Conservation (phyloP, 1,140 invertebrate genomes). For the Heliconius congener region DNA sequence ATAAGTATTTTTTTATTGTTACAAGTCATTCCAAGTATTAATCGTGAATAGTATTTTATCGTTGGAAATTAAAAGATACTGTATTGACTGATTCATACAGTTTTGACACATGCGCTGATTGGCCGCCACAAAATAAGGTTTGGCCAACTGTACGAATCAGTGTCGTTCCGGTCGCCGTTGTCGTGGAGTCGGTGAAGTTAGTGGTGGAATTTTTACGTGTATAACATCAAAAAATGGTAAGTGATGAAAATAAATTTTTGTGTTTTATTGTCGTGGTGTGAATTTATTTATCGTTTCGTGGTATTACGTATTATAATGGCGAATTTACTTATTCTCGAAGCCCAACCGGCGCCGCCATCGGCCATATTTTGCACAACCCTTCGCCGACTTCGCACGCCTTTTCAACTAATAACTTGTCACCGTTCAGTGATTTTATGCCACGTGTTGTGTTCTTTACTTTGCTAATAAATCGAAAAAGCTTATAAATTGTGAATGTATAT, state of each 20-base stretch:
- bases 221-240: conserved; percentile 81
- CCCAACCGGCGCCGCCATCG: conserved; percentile 75
- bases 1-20: conserved; percentile 16
- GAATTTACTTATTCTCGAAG: conserved; percentile 54
- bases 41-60: conserved; percentile 24
- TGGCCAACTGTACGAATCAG: conserved; percentile 76
- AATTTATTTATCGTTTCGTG: conserved; percentile 43
- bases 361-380: conserved; percentile 73
- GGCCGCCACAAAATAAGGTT: conserved; percentile 62
- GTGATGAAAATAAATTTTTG: conserved; percentile 70
- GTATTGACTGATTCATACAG: conserved; percentile 57
- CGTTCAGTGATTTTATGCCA: conserved; percentile 79
- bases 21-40: conserved; percentile 30
- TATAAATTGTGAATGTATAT: conserved; percentile 4
- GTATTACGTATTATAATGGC: conserved; percentile 41
- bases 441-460: conserved; percentile 65
- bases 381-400: conserved; percentile 72
- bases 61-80: conserved; percentile 47
- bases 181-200: conserved; percentile 78
- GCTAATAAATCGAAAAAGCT: conserved; percentile 7
- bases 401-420: conserved; percentile 74
- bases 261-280: conserved; percentile 59
- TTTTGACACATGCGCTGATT: conserved; percentile 80
- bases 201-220: conserved; percentile 79
- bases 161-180: conserved; percentile 80